Conservation (phyloP, 2,797 vertebrate species). For the Pachyuromys duprasi region DNA sequence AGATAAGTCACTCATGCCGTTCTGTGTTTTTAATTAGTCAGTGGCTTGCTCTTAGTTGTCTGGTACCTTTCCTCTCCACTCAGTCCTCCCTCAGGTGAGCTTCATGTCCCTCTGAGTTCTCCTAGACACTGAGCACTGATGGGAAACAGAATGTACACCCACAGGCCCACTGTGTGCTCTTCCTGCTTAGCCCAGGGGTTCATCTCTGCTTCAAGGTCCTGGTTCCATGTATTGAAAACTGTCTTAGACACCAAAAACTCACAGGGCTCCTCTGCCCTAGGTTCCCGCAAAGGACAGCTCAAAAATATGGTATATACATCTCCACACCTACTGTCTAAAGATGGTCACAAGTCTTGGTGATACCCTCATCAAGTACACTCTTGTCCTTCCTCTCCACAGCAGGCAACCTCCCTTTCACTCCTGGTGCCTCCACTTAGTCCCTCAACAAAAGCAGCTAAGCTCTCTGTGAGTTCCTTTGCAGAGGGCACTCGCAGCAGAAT, state of each 20-base stretch:
- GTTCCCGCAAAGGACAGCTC: neutral
- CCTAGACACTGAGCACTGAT: neutral
- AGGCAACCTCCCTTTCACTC: neutral
- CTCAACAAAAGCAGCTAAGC: neutral
- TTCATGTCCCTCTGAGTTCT: neutral
- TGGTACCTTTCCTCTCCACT: neutral
- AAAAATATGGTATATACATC: rapidly evolving
- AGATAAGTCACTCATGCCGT: neutral
- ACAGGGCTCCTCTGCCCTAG: neutral
- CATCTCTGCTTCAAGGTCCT: neutral
- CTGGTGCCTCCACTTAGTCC: too few relatives aligned
- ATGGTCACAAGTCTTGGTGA: too few relatives aligned
- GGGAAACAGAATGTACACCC: neutral
- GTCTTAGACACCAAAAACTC: neutral
- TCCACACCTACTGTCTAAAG: neutral
- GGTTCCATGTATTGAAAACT: neutral
- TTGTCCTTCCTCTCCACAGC: too few relatives aligned
- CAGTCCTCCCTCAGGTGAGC: neutral
- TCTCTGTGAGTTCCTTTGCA: neutral
- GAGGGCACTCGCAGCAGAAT: neutral
- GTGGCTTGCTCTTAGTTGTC: neutral
- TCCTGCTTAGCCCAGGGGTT: neutral
- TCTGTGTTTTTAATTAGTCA: neutral
- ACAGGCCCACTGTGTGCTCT: neutral
- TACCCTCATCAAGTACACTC: neutral